Evolutionary conservation across 2,797 vertebrate species (phyloP), one percentile per base, ranked within the genome.

Genomic region (Amphiprion clarkii): DNA sequence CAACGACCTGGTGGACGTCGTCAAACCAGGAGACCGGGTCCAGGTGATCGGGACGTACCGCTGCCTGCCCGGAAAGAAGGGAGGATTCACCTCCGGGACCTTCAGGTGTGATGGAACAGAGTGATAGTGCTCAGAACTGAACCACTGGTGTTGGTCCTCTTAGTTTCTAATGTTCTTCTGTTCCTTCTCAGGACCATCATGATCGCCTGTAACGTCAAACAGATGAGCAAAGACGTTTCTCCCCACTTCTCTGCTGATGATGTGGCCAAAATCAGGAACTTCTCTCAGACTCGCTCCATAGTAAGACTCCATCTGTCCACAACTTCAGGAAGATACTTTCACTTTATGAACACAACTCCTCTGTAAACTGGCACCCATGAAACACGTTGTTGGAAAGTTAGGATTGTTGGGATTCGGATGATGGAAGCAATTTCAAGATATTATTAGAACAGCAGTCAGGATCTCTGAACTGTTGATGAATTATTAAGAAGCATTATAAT

Each of bases 1-100:
- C 42, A 96, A 99, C 19, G 98, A 99, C 89, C 92, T 99, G 87
- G 98, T 99, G 87, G 98, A 99, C 42, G 54, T 67, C 46, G 94
- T 96, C 59, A 99, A 99, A 79, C 98, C 98, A 0, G 98, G 98
- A 5, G 98, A 99, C 90, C 78, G 98, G 0, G 93, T 98, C 44
- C 98, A 99, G 92, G 94, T 98, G 53, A 87, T 99, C 0, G 98
- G 98, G 1, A 99, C 97, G 0, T 99, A 98, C 85, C 97, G 97
- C 80, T 99, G 98, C 81, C 94, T 99, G 78, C 98, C 98, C 0
- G 96, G 96, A 6, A 99, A 99, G 94, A 97, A 97, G 71, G 96
- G 96, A 0, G 98, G 98, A 2, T 99, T 97, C 84, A 99, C 98
- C 4, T 98, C 98, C 0, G 98, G 97, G 13, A 97, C 97, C 0